Base-by-base conservation (phyloP, 2,113 vertebrate genomes). In the Ancistrus triradiatus region DNA sequence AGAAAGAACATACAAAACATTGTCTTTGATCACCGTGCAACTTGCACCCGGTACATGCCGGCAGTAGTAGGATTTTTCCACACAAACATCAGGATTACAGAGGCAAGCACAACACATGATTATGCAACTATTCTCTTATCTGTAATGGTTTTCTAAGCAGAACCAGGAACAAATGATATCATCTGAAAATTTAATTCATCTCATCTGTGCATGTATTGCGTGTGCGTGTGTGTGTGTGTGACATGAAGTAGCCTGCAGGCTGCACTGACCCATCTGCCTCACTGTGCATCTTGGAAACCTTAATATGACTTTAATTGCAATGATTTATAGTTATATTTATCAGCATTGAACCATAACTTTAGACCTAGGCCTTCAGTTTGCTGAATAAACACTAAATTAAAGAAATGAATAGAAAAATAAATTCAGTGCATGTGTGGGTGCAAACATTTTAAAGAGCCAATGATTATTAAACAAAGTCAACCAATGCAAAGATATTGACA, bases 31-130 rank as follows among this genome's bases (percentile, higher is more conserved):
- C n/a, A 64, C n/a, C 51, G 25, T 53, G 63, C 49, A 51, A 14
- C 44, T n/a, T 40, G 43, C 48, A 62, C 46, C 60, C 31, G 46
- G 38, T 27, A 42, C 31, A 28, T 53, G 59, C 59, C 74, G 75
- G 75, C 77, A 75, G 70, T 53, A 73, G 42, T 59, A 67, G 74
- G 72, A 80, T 78, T 80, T 76, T 21, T 31, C 31, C 35, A 31
- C 37, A 47, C 52, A 48, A 25, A 38, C 60, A 55, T 15, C 22
- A 51, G 48, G 24, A 63, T 52, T 52, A 63, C 24, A 40, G 15
- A 51, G 37, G 31, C 15, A 35, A 24, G 56, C 42, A 52, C 63
- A 19, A 37, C 33, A 31, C 46, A 25, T 48, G 57, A 72, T 66
- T 72, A 66, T 47, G n/a, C 8, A 51, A n/a, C n/a, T n/a, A n/a